Evolutionary conservation across 2,113 vertebrate genomes (phyloP), one percentile per base, ranked within the genome.

Genomic region (Panthera leo): DNA sequence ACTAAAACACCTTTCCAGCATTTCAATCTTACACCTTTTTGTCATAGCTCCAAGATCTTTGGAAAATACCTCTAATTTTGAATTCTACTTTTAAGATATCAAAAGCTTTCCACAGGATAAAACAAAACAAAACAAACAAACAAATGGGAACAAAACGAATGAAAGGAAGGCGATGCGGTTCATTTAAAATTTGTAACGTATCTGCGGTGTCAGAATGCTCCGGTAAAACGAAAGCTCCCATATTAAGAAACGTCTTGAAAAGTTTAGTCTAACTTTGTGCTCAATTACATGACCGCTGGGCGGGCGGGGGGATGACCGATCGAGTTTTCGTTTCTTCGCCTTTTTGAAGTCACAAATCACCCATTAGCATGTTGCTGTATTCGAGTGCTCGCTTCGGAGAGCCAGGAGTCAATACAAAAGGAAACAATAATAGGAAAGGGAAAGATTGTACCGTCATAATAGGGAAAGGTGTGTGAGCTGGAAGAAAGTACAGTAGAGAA

Each of bases 391-490:
- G 75, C 91, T 96, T 89, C 42, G 14, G 61, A 79, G 18, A 0
- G 23, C 39, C 70, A 39, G 96, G 94, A 95, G 97, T 88, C n/a
- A 0, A 93, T 78, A 85, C 89, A 91, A 97, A 97, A 97, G 93
- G 36, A 76, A 73, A 84, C 78, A 80, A 95, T 96, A 95, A 98
- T 67, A 98, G 95, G 97, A 98, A 98, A 97, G 97, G 96, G 91
- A 85, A 86, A 27, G 86, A 73, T 93, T 98, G 95, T 29, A 63
- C 96, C 55, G 10, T 97, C 96, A 76, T 95, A 97, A 97, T 91
- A 85, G 95, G 97, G 97, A 98, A 98, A 99, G 98, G 98, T 99
- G 97, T 94, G 97, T 96, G 98, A 98, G 97, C 98, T 78, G 73
- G 93, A 97, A 95, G 97, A 98, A 97, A 98, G 98, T 98, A 98